Evolutionary conservation across 2,888 invertebrate genomes (phyloP).

Genomic region (Sinotaia quadrata): DNA sequence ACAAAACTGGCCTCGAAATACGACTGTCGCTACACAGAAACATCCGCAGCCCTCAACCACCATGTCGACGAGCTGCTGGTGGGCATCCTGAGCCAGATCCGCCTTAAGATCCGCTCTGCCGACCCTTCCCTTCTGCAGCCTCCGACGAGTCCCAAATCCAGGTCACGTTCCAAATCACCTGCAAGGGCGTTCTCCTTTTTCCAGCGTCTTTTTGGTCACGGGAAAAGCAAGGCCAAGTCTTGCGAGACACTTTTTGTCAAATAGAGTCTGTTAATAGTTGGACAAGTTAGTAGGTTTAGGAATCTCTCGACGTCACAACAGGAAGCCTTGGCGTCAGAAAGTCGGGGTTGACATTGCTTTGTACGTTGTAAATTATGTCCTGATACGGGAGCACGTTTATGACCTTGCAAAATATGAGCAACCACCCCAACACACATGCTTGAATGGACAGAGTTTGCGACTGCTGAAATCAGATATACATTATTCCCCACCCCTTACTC

Average conservation of each 20-base stretch:
- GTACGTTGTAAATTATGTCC: no score
- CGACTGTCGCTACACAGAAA: slow-evolving; percentile 93
- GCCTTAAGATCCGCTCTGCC: slow-evolving; percentile 77
- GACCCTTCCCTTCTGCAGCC: slow-evolving; percentile 23
- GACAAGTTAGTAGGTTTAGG: no score
- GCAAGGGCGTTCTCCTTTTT: slow-evolving; percentile 34
- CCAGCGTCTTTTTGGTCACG: slow-evolving; percentile 31
- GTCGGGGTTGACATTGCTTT: no score
- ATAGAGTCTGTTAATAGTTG: no score
- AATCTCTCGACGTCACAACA: no score
- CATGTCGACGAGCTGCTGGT: slow-evolving; percentile 95
- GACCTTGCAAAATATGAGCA: no score
- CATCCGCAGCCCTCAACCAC: slow-evolving; percentile 97
- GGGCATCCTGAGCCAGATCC: slow-evolving; percentile 90
- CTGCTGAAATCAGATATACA: no score
- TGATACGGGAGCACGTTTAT: no score
- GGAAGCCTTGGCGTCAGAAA: no score
- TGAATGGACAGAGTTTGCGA: no score
- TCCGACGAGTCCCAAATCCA: slow-evolving; percentile 10
- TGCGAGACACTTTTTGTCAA: slow-evolving; percentile 37
- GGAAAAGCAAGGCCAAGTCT: slow-evolving; percentile 29
- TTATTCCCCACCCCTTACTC: no score
- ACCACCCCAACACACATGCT: no score
- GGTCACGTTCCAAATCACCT: slow-evolving; percentile 35
- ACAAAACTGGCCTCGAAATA: slow-evolving; percentile 66